These are phyloP conservation scores for Procambarus clarkii DNA, from an alignment of 1,140 invertebrate genomes.

Conservation along the genomic window DNA sequence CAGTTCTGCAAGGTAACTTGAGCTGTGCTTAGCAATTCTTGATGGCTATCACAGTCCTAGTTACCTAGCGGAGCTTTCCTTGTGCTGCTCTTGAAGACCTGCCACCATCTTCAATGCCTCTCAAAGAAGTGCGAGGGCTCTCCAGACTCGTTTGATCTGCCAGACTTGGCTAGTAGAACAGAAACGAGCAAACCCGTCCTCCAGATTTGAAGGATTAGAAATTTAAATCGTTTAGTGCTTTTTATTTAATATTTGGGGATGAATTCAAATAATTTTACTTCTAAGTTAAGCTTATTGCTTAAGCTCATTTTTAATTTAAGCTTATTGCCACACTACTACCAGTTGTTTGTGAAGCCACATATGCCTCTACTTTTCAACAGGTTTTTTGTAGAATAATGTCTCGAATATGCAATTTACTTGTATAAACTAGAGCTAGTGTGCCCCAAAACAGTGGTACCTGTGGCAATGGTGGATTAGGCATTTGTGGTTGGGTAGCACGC, in stretches of 20 bases:
- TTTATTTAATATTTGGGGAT: too few species aligned
- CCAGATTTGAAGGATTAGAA: too few species aligned
- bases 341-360: background rate
- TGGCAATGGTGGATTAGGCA: background rate
- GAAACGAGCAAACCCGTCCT: too few species aligned
- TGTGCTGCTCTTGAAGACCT: background rate
- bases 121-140: too few species aligned
- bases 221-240: too few species aligned
- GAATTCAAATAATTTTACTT: too few species aligned
- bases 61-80: conserved; percentile 48
- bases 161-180: too few species aligned
- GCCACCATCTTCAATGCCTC: too few species aligned
- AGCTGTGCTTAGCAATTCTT: conserved; percentile 53
- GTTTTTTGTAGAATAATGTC: background rate
- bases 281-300: background rate
- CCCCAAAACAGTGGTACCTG: background rate
- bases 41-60: conserved; percentile 67
- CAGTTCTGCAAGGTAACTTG: conserved; percentile 44
- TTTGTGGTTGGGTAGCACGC: conserved; percentile 61
- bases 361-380: background rate
- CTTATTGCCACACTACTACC: background rate
- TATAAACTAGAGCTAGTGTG: background rate
- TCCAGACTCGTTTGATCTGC: too few species aligned
- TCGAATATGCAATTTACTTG: background rate
- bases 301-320: background rate